Evolutionary conservation across 1,140 invertebrate species (phyloP).

Genomic region (Heterodera schachtii): DNA sequence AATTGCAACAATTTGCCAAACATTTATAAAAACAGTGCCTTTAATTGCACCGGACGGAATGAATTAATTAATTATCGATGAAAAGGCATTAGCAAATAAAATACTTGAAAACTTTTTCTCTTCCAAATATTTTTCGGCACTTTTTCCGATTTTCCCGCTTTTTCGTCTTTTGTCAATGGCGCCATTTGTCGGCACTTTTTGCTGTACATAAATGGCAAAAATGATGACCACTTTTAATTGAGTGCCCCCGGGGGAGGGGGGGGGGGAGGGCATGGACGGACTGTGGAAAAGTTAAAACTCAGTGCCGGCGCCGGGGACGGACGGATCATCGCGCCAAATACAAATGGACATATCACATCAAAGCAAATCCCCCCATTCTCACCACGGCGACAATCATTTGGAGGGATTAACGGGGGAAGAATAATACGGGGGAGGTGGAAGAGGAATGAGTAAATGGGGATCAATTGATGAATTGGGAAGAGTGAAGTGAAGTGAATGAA

Average conservation of each 20-base stretch:
- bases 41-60: constrained; percentile 1
- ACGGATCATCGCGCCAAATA: neutral
- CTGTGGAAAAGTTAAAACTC: neutral
- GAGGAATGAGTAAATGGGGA: neutral
- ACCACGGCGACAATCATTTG: neutral
- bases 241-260: neutral
- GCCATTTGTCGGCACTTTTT: too few species aligned
- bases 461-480: neutral
- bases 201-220: neutral
- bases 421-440: neutral
- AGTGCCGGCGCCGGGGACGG: too few species aligned
- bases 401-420: neutral
- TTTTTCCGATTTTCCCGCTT: too few species aligned
- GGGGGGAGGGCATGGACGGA: neutral
- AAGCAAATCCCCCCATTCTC: neutral
- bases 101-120: too few species aligned
- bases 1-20: neutral
- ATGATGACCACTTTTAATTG: neutral
- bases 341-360: too few species aligned
- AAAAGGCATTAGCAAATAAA: too few species aligned
- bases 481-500: too few species aligned
- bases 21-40: neutral
- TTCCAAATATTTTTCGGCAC: too few species aligned
- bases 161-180: too few species aligned
- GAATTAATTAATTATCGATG: neutral